These are phyloP conservation scores for Harpegnathos saltator DNA, from an alignment of 1,140 invertebrate genomes.

Conservation along the genomic window DNA sequence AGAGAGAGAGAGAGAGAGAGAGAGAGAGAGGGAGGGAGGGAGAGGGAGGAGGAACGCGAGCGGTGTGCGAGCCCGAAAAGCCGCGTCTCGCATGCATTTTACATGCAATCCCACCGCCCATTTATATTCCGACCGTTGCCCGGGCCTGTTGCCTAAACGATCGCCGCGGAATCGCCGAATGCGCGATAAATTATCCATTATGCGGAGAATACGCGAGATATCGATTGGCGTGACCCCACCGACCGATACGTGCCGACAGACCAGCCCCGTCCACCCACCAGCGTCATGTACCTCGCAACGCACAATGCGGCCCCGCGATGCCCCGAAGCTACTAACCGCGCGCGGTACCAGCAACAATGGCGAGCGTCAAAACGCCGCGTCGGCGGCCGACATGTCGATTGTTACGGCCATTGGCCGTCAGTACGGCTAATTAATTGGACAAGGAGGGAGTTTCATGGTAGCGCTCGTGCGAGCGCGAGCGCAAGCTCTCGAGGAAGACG, in stretches of 20 bases:
- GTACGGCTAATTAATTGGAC: constrained; percentile 44
- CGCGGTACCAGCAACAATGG: constrained; percentile 30
- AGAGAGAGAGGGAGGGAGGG: not conserved
- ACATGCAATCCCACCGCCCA: constrained; percentile 63
- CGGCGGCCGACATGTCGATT: constrained; percentile 24
- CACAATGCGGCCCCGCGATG: constrained; percentile 24
- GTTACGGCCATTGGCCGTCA: constrained; percentile 20
- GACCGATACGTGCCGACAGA: not conserved
- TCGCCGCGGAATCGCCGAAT: constrained; percentile 61
- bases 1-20: not conserved
- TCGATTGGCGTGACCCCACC: constrained; percentile 29
- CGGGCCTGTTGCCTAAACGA: constrained; percentile 62
- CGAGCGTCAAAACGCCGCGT: constrained; percentile 37
- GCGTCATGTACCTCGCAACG: not conserved
- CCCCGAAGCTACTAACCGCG: constrained; percentile 43
- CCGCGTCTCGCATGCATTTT: constrained; percentile 57
- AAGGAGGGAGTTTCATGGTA: constrained; percentile 21
- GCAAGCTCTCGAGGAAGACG: too few species aligned
- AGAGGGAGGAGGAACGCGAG: not conserved
- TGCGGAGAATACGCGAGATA: constrained; percentile 46
- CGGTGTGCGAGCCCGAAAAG: constrained; percentile 5
- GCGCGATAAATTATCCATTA: constrained; percentile 71
- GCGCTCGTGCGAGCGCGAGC: not conserved
- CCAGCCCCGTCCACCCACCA: too few species aligned
- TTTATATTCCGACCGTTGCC: constrained; percentile 63